Conservation (phyloP, 53 echinoderm and acorn worm genomes). For the Paracentrotus lividus region DNA sequence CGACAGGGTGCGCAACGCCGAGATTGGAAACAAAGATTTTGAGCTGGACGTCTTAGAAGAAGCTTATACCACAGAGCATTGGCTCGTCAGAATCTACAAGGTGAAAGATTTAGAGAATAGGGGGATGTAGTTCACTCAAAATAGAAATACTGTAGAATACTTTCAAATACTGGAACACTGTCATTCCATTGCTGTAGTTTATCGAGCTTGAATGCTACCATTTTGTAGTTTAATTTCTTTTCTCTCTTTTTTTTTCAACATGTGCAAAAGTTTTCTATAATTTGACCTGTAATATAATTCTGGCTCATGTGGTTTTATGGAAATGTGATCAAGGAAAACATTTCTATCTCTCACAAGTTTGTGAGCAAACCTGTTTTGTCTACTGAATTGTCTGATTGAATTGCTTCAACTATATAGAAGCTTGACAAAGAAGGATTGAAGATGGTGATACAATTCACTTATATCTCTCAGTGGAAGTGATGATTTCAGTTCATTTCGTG, state of each 20-base stretch:
- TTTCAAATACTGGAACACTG: background rate
- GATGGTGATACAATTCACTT: background rate
- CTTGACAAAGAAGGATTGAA: background rate
- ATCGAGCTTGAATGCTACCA: background rate
- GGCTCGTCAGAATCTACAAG: slow-evolving; percentile 99
- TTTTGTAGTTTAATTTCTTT: background rate
- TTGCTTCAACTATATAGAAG: background rate
- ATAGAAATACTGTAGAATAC: background rate
- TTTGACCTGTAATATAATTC: background rate
- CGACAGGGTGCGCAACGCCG: slow-evolving; percentile 95
- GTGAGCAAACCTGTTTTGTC: too few species aligned
- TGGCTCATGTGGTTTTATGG: background rate
- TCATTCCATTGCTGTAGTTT: slow-evolving; percentile 43
- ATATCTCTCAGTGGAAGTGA: background rate
- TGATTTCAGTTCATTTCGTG: background rate
- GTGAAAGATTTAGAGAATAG: slow-evolving; percentile 98
- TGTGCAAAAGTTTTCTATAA: background rate
- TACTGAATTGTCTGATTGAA: background rate
- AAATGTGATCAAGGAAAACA: background rate
- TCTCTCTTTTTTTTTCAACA: background rate
- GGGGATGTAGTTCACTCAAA: slow-evolving; percentile 74
- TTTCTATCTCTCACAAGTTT: background rate
- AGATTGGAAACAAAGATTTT: slow-evolving; percentile 99
- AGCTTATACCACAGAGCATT: slow-evolving; percentile 98
- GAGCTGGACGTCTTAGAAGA: slow-evolving; percentile 96